A percentile compares a stretch with the other conserved stretches of the same genome.
These are phyloP conservation scores for Pseudoatta argentina DNA, from an alignment of 1,140 invertebrate species.

Conservation along the genomic window DNA sequence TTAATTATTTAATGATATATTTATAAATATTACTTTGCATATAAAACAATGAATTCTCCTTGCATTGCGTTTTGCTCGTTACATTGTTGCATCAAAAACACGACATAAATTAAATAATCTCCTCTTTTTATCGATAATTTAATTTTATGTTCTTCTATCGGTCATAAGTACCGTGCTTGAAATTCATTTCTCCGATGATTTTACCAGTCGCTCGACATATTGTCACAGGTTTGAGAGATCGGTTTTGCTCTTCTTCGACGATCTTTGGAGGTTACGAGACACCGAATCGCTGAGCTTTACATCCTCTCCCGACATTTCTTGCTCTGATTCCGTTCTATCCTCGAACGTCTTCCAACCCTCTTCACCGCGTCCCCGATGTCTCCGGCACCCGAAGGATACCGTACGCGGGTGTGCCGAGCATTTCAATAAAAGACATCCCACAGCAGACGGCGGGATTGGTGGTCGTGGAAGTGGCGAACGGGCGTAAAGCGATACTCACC, in stretches of 20 bases:
- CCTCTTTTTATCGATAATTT: background rate
- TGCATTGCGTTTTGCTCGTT: background rate
- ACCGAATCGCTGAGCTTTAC: constrained; percentile 68
- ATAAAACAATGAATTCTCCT: background rate
- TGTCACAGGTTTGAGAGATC: constrained; percentile 46
- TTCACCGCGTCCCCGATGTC: constrained; percentile 2
- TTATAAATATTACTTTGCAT: background rate
- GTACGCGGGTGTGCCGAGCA: constrained; percentile 68
- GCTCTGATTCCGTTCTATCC: constrained; percentile 50
- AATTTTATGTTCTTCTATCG: background rate
- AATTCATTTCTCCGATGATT: constrained; percentile 59
- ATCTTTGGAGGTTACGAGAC: constrained; percentile 54
- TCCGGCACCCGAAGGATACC: constrained; percentile 56
- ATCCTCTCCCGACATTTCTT: constrained; percentile 52
- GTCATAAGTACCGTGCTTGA: constrained; percentile 2
- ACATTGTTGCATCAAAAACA: background rate
- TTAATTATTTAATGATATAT: too few relatives aligned
- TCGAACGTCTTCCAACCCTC: constrained; percentile 25
- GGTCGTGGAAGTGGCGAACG: constrained; percentile 20
- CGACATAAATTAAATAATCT: background rate
- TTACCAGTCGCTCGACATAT: constrained; percentile 38
- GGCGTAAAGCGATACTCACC: constrained; percentile 56
- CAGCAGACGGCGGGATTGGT: constrained; percentile 26
- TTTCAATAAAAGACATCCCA: constrained; percentile 73
- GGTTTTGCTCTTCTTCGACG: constrained; percentile 53